phyloP scores from a whole-genome alignment of 2,888 invertebrate species.

The Urechis unicinctus region DNA sequence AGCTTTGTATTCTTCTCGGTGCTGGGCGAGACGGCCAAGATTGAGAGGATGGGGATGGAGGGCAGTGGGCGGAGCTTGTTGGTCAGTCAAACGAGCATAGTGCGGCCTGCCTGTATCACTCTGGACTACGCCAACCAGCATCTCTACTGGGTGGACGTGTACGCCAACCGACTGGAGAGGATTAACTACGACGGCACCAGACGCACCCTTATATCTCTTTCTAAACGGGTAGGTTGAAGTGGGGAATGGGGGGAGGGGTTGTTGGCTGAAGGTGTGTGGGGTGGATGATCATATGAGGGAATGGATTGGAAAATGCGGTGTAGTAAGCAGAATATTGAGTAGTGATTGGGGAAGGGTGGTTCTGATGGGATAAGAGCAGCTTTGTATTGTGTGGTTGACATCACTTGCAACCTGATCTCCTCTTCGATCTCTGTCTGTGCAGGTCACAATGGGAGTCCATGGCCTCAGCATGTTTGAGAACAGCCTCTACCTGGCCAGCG shows the following conservation, averaged over 20 bases:
- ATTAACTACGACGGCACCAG: constrained; percentile 61
- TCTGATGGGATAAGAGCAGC: too few relatives aligned
- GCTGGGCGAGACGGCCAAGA: constrained; percentile 70
- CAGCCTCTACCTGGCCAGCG: constrained; percentile 67
- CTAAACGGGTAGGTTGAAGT: too few relatives aligned
- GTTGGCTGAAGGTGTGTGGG: too few relatives aligned
- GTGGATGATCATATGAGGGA: too few relatives aligned
- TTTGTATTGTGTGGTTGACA: too few relatives aligned
- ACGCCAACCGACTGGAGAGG: constrained; percentile 57
- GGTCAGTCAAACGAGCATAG: constrained; percentile 60
- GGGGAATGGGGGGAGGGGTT: too few relatives aligned
- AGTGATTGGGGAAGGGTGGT: too few relatives aligned
- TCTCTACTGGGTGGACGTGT: constrained; percentile 82
- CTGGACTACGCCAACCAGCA: constrained; percentile 66
- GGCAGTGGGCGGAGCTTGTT: constrained; percentile 64
- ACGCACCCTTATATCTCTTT: constrained; percentile 5
- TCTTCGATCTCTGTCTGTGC: too few relatives aligned
- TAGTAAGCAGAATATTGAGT: too few relatives aligned
- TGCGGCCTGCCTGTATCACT: constrained; percentile 78
- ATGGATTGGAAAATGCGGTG: too few relatives aligned
- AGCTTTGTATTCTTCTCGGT: constrained; percentile 85
- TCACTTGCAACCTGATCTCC: too few relatives aligned
- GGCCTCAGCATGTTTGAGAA: constrained; percentile 69
- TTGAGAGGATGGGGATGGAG: constrained; percentile 78
- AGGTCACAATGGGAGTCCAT: constrained; percentile 59